Evolutionary conservation across 2,888 invertebrate genomes (phyloP).

Genomic region (Tubulanus polymorphus): DNA sequence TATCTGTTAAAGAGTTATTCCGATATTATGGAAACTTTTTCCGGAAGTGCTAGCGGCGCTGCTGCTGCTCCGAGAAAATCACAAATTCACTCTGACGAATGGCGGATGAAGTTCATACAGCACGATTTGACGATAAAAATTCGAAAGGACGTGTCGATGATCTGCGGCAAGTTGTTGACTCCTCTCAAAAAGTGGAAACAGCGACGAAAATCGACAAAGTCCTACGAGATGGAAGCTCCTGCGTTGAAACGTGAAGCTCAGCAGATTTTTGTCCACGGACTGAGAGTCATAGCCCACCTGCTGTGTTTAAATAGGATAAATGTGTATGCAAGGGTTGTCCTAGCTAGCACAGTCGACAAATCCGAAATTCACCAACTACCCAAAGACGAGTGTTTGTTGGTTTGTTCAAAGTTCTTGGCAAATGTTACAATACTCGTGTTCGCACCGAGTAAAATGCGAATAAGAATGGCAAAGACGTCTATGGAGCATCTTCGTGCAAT

Average conservation of each 20-base stretch:
- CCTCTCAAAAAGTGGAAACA: neutral
- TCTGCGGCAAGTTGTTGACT: neutral
- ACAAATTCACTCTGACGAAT: constrained; percentile 3
- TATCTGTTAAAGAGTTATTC: neutral
- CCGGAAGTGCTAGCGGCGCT: neutral
- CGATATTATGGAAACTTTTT: neutral
- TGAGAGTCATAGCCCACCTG: neutral
- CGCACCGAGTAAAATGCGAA: neutral
- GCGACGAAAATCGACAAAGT: neutral
- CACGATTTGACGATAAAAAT: neutral
- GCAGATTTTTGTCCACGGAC: neutral
- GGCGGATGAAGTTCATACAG: constrained; percentile 2
- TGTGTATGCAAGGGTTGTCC: neutral
- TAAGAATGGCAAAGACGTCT: neutral
- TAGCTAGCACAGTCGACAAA: neutral
- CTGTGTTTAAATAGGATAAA: constrained; percentile 3
- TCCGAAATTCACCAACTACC: neutral
- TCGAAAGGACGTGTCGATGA: neutral
- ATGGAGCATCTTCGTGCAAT: neutral
- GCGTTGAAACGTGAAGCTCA: neutral
- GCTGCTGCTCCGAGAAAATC: neutral
- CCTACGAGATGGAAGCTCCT: neutral
- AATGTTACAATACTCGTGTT: neutral
- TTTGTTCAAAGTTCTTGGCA: neutral
- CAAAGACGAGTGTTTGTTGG: neutral